Percentiles rank a stretch among this genome's conserved stretches.
Evolutionary conservation across 2,888 invertebrate species (phyloP).

Genomic region (Dendrolimus pini): DNA sequence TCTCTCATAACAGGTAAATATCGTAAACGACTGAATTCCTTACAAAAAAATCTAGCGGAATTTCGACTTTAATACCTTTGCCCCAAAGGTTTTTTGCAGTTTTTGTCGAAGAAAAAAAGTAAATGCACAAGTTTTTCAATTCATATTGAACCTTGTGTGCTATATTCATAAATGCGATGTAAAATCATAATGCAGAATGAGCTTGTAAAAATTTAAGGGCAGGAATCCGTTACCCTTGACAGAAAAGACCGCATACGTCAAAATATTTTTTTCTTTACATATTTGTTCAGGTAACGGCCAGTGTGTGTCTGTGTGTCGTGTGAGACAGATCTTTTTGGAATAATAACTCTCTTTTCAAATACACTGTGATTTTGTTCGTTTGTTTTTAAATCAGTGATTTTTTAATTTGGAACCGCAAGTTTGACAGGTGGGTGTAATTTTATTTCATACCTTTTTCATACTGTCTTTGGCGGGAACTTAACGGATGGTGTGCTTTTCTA

Average conservation of each 20-base stretch:
- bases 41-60: neutral
- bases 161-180: conserved; percentile 13
- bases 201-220: conserved; percentile 23
- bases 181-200: conserved; percentile 3
- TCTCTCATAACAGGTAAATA: conserved; percentile 54
- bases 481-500: conserved; percentile 6
- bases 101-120: neutral
- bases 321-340: conserved; percentile 33
- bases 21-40: conserved; percentile 8
- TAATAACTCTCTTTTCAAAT: neutral
- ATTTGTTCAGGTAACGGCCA: conserved; percentile 57
- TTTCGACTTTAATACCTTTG: neutral
- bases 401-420: neutral
- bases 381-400: neutral
- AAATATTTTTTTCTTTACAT: conserved; percentile 46
- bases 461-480: too few species aligned
- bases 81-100: neutral
- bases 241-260: conserved; percentile 57
- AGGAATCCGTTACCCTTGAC: conserved; percentile 51
- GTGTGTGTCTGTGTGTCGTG: conserved; percentile 37
- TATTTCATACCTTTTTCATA: neutral
- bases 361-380: too few species aligned
- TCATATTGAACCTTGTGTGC: conserved; percentile 8
- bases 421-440: neutral
- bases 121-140: neutral